A percentile compares a stretch with the other conserved stretches of the same genome.
These are phyloP conservation scores for Muscicapa comitata DNA, from an alignment of 2,797 vertebrate species.

Conservation along the genomic window DNA sequence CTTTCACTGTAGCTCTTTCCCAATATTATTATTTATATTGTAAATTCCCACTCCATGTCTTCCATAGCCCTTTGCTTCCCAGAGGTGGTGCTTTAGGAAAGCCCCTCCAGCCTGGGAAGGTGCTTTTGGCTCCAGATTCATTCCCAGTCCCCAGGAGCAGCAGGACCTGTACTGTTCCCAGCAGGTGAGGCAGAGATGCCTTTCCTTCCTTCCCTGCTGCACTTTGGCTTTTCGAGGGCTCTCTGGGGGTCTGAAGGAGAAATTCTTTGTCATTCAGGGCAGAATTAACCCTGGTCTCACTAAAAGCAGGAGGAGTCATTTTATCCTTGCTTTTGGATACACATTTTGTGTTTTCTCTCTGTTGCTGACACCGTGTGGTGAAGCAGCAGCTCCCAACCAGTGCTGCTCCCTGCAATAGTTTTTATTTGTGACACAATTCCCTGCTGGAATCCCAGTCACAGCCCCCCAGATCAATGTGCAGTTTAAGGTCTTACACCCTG, in stretches of 20 bases:
- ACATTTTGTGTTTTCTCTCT: background rate
- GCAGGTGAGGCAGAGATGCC: background rate
- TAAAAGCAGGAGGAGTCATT: background rate
- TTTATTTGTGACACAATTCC: background rate
- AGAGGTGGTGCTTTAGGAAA: background rate
- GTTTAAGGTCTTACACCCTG: background rate
- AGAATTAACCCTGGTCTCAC: background rate
- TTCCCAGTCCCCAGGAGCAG: too few relatives aligned
- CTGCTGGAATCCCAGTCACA: background rate
- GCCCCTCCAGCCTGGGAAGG: background rate
- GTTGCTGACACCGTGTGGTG: background rate
- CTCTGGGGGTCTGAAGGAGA: background rate
- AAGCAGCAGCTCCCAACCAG: background rate
- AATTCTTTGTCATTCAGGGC: background rate
- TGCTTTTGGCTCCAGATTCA: rapidly evolving
- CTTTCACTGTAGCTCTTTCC: background rate
- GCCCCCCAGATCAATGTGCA: too few relatives aligned
- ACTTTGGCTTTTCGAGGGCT: background rate
- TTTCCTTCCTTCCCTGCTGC: background rate
- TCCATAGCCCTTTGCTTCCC: background rate
- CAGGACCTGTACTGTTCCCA: background rate
- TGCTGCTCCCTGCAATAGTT: background rate
- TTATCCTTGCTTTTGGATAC: background rate
- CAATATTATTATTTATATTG: background rate
- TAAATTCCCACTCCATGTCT: background rate